Evolutionary conservation across 92 coral and sea anemone species (phyloP), one percentile per base, ranked within the genome.

Genomic region (Scolanthus callimorphus): DNA sequence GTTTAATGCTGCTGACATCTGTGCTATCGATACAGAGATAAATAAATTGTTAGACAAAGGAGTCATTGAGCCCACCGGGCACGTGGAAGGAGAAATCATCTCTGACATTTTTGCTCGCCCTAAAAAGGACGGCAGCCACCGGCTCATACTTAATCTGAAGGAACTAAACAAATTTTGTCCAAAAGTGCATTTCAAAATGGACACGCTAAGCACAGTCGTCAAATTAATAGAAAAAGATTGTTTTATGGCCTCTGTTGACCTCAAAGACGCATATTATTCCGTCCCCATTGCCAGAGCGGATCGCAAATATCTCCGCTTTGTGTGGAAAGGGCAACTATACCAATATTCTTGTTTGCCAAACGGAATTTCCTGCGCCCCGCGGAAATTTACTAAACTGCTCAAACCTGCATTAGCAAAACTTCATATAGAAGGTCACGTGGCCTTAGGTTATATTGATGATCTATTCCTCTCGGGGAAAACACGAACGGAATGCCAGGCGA

Each of bases 281-380:
- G 67, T n/a, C n/a, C n/a, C n/a, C n/a, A n/a, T n/a, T n/a, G n/a
- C n/a, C n/a, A n/a, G n/a, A n/a, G n/a, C n/a, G n/a, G n/a, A n/a
- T n/a, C n/a, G n/a, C n/a, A n/a, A n/a, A 34, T 6, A 34, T 34
- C 15, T 34, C 15, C 15, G 41, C 15, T 34, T 34, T 34, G 8
- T 6, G 8, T 34, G 41, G 15, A 34, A 34, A 6, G 41, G 15
- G 8, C 6, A 34, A 34, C 41, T 34, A 15, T 34, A 34, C 15
- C 41, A 34, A 34, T 34, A 34, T 34, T 6, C 41, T 34, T 34
- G 41, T 34, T 34, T 34, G 41, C 41, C 15, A 6, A 72, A 72
- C 39, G 71, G 79, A 0, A 27, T 72, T 2, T 69, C 79, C 2
- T 65, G 72, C 45, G 72, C 72, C 2, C 79, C 79, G 25, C 64